Evolutionary conservation across 2,888 invertebrate genomes (phyloP), one percentile per base, ranked within the genome.

Genomic region (Spialia ferax): DNA sequence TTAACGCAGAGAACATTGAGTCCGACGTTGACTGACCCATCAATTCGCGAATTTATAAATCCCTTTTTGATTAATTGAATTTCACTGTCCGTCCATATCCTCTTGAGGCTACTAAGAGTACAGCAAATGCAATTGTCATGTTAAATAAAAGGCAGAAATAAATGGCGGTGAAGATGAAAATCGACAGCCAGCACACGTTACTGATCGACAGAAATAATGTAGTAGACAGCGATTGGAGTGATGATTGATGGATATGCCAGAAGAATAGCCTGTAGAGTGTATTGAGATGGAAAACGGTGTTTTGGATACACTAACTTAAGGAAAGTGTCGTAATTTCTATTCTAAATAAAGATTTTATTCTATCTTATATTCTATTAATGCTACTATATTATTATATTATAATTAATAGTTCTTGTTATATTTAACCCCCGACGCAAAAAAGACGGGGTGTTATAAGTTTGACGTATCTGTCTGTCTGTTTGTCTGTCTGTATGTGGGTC

Each of bases 181-280:
- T 45, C 18, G 50, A 29, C 62, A 35, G n/a, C n/a, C 52, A 56
- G 48, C 50, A 64, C 50, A 57, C 45, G 35, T 56, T 64, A 64
- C 45, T 57, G 57, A 57, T 22, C 48, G 32, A 22, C 29, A 50
- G 56, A 45, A 48, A 64, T 50, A 50, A 38, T 65, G 57, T 20
- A 15, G 74, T 78, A 78, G 84, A 84, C 86, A 79, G 78, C 76
- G 79, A 86, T 85, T 83, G 82, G 80, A 73, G 59, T 64, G 68
- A 79, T 85, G 86, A 86, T 84, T 79, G 85, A 86, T 84, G 77
- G 69, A 70, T 73, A 18, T 22, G 23, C 42, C 18, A 45, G 42
- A 18, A 45, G 42, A 45, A 45, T 18, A 45, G 42, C 4, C n/a
- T 6, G n/a, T 38, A 38, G n/a, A 38, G 6, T n/a, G 6, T n/a